These are phyloP conservation scores for Cantharis lateralis DNA, from an alignment of 2,888 invertebrate genomes.

Conservation along the genomic window DNA sequence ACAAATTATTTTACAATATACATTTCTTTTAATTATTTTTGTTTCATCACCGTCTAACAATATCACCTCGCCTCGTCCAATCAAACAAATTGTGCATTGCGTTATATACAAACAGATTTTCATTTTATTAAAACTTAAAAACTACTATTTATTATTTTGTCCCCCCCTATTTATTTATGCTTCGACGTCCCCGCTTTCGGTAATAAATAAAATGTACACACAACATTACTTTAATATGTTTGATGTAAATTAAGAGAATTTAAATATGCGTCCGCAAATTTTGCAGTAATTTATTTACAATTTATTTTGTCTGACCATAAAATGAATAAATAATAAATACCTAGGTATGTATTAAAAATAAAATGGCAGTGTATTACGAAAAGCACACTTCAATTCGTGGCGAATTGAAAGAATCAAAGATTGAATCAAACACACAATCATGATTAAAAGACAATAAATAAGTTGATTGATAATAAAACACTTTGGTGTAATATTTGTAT, in stretches of 20 bases:
- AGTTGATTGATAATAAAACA: neutral
- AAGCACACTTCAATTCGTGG: neutral
- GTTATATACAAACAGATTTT: slow-evolving; percentile 23
- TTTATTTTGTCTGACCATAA: neutral
- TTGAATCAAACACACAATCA: neutral
- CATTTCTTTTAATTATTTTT: slow-evolving; percentile 18
- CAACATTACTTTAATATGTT: neutral
- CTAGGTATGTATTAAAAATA: neutral
- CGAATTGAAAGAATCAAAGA: neutral
- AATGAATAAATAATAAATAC: neutral
- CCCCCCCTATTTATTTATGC: neutral
- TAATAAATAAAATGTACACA: slow-evolving; percentile 23
- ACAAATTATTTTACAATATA: slow-evolving; percentile 45
- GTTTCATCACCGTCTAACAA: slow-evolving; percentile 38
- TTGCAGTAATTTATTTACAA: neutral
- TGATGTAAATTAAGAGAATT: neutral
- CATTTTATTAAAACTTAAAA: slow-evolving; percentile 6
- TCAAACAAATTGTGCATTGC: slow-evolving; percentile 3
- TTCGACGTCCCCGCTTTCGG: neutral
- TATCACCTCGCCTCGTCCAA: slow-evolving; percentile 28
- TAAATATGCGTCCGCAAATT: neutral
- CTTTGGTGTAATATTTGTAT: slow-evolving; percentile 4
- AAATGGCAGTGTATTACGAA: neutral
- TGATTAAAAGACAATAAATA: neutral
- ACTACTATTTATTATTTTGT: neutral